Percentiles rank a stretch among this genome's conserved stretches.
These are phyloP conservation scores for Anguilla japonica DNA, from an alignment of 2,113 vertebrate species.

Conservation along the genomic window DNA sequence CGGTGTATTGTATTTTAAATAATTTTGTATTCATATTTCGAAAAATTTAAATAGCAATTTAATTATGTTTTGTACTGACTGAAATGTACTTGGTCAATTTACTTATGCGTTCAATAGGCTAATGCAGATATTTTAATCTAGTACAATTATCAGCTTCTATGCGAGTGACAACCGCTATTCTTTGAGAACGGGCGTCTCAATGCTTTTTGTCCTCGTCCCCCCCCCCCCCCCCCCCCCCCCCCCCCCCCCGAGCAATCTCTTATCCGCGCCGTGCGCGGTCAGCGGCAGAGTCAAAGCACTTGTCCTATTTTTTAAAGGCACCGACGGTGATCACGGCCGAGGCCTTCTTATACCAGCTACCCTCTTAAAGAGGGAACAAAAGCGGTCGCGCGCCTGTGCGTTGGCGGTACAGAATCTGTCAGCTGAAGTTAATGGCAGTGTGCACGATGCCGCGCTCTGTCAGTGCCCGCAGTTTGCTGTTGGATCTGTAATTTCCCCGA, in stretches of 20 bases:
- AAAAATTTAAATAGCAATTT: neutral
- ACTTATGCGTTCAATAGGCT: neutral
- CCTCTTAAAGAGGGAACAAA: slow-evolving; percentile 67
- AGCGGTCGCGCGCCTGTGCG: slow-evolving; percentile 74
- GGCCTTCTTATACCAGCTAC: neutral
- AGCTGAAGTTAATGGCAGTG: slow-evolving; percentile 76
- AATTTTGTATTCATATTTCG: no score
- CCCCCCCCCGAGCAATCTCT: neutral
- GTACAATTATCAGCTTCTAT: neutral
- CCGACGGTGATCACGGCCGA: neutral
- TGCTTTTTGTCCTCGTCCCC: neutral
- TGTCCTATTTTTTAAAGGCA: neutral
- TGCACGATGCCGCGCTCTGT: slow-evolving; percentile 19
- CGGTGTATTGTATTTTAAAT: neutral
- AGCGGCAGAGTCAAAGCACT: neutral
- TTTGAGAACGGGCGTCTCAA: neutral
- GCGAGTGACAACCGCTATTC: neutral
- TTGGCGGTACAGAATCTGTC: slow-evolving; percentile 68
- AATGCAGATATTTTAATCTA: neutral
- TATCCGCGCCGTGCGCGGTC: neutral
- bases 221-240: no score
- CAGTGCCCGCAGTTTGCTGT: neutral
- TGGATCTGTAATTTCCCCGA: neutral
- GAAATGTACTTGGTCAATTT: neutral
- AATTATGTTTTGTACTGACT: neutral